These are phyloP conservation scores for Sparidentex hasta DNA, from an alignment of 2,797 vertebrate genomes.

Conservation along the genomic window DNA sequence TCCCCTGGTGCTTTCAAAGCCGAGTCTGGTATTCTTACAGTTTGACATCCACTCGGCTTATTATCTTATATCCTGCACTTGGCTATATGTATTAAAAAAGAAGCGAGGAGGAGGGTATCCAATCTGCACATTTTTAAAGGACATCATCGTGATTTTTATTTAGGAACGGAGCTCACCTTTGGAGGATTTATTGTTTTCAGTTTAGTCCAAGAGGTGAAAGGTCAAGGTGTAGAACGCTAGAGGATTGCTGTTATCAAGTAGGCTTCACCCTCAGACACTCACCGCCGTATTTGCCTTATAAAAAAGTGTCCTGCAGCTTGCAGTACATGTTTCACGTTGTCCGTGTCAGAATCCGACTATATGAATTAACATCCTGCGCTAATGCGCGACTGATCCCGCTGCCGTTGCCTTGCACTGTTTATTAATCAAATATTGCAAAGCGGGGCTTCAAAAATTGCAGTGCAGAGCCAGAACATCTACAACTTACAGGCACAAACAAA, in stretches of 20 bases:
- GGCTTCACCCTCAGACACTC: background rate
- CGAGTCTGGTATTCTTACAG: constrained; percentile 55
- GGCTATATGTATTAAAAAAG: constrained; percentile 22
- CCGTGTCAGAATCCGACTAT: background rate
- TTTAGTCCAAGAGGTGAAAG: background rate
- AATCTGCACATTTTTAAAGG: constrained; percentile 15
- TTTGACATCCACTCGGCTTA: constrained; percentile 58
- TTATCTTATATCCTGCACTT: constrained; percentile 29
- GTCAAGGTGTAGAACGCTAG: constrained; percentile 4
- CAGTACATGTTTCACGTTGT: background rate
- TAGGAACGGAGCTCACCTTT: background rate
- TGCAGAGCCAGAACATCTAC: background rate
- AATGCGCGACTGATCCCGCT: constrained; percentile 25
- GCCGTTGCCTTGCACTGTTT: constrained; percentile 8
- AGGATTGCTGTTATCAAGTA: background rate
- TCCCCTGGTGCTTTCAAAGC: constrained; percentile 62
- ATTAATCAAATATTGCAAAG: constrained; percentile 21
- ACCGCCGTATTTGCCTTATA: background rate
- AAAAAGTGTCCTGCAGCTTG: background rate
- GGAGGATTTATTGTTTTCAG: constrained; percentile 14
- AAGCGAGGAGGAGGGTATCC: constrained; percentile 9
- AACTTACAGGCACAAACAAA: constrained; percentile 19
- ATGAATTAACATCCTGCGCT: constrained; percentile 23
- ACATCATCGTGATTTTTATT: constrained; percentile 4
- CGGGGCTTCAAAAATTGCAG: background rate